Evolutionary conservation across 2,113 vertebrate genomes (phyloP).

Genomic region (Xiphophorus maculatus): DNA sequence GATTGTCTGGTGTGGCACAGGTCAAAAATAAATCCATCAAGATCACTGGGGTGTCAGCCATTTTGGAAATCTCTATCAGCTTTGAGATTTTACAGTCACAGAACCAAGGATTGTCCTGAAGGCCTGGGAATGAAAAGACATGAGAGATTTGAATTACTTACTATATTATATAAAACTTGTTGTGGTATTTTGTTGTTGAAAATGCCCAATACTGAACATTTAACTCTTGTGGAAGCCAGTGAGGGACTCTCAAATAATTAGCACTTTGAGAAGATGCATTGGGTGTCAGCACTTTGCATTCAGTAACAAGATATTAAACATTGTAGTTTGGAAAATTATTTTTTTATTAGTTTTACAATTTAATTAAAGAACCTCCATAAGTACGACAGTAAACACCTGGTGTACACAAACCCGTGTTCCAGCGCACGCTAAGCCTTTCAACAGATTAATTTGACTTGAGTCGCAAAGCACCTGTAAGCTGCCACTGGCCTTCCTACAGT

Average conservation of each 20-base stretch:
- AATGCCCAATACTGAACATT: neutral
- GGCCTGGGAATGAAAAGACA: slow-evolving; percentile 76
- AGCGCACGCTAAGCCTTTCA: slow-evolving; percentile 58
- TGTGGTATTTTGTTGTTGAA: neutral
- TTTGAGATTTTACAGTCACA: slow-evolving; percentile 96
- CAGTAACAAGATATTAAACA: too few species aligned
- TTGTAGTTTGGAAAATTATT: neutral
- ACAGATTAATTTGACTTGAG: slow-evolving; percentile 74
- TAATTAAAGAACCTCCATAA: slow-evolving; percentile 10
- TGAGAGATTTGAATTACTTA: neutral
- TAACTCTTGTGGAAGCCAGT: neutral
- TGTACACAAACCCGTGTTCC: slow-evolving; percentile 43
- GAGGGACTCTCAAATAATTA: too few species aligned
- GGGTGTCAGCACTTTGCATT: too few species aligned
- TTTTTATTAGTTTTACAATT: neutral
- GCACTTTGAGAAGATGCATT: too few species aligned
- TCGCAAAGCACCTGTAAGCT: slow-evolving; percentile 57
- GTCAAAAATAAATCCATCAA: slow-evolving; percentile 87
- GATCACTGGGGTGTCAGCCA: slow-evolving; percentile 76
- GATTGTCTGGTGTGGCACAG: slow-evolving; percentile 88
- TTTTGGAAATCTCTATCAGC: slow-evolving; percentile 91
- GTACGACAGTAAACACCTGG: slow-evolving; percentile 32
- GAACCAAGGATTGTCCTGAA: slow-evolving; percentile 97
- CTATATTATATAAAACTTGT: neutral
- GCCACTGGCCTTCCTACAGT: slow-evolving; percentile 36